Base-by-base conservation (phyloP, 2,888 invertebrate species). In the Shargacucullia verbasci region DNA sequence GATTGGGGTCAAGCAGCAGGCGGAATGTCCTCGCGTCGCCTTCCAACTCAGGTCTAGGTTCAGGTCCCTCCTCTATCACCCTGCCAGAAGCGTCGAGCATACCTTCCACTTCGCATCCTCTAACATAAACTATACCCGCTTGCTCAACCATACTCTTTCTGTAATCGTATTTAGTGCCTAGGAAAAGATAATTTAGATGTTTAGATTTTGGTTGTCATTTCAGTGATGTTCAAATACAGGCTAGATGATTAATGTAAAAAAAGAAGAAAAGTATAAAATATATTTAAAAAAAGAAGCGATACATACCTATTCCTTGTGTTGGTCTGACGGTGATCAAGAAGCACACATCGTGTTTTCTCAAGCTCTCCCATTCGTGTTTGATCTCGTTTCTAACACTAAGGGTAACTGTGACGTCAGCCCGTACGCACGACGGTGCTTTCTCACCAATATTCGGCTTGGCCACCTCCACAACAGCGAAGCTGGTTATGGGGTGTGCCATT, bases 91-190 rank as follows among this genome's bases (percentile, higher is more conserved):
- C 97, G 84, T 99, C 99, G 47, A 99, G 89, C 98, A 99, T 98
- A 1, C 99, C 99, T 88, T 99, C 99, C 29, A 99, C 97, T 90
- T 99, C 99, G 90, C 99, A 99, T 0, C 99, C 99, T 13, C 99
- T 95, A 0, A 99, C 99, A 81, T 96, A 97, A 0, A 96, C 95
- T 69, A 99, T 94, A 0, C 99, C 99, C 2, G 98, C 98, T 95
- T 99, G 99, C 0, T 98, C 97, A 25, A 98, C 96, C 89, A 99
- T 99, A 7, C 98, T 97, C 72, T 97, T 95, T 76, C 97, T 95
- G 75, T 96, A 96, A 85, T 97, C 97, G 81, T 97, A 98, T 82
- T 96, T 97, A 5, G 97, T 97, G 45, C 97, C 97, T 94, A 50
- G 7, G 10, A 54, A 48, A 43, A 34, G 2, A 54, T 27, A 35